Evolutionary conservation across 2,888 invertebrate species (phyloP).

Genomic region (Cyclophora albipunctata): DNA sequence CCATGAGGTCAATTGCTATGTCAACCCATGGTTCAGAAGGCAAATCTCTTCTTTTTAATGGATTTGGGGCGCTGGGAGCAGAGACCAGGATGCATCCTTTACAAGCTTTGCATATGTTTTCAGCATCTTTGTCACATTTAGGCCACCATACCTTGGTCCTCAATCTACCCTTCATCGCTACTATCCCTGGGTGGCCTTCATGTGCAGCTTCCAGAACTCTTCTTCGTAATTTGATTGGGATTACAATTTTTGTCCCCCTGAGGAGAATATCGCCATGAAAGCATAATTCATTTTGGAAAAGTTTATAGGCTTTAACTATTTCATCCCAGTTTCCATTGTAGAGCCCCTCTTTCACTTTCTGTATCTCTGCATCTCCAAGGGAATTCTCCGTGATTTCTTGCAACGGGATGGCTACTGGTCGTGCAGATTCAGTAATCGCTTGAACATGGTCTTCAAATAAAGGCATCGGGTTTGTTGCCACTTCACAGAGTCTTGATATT

Average conservation of each 20-base stretch:
- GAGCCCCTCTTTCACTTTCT: neutral
- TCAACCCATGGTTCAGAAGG: constrained; percentile 19
- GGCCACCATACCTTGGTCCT: neutral
- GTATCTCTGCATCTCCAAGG: constrained; percentile 1
- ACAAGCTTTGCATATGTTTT: constrained; percentile 7
- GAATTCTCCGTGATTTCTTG: neutral
- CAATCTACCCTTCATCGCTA: constrained; percentile 6
- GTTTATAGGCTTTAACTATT: constrained; percentile 10
- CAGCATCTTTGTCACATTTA: neutral
- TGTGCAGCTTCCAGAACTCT: constrained; percentile 13
- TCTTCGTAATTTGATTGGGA: neutral
- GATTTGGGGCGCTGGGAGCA: constrained; percentile 10
- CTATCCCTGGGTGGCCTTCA: constrained; percentile 36
- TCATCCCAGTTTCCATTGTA: constrained; percentile 14
- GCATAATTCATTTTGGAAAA: constrained; percentile 28
- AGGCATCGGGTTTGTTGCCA: neutral
- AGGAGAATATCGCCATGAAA: constrained; percentile 16
- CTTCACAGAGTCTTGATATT: constrained; percentile 13
- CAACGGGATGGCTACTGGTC: constrained; percentile 4
- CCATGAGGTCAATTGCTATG: constrained; percentile 26
- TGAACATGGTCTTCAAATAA: neutral
- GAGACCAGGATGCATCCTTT: constrained; percentile 13
- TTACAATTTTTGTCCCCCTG: neutral
- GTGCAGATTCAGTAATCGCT: neutral
- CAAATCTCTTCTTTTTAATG: constrained; percentile 20